Evolutionary conservation across 2,888 invertebrate genomes (phyloP), one percentile per base, ranked within the genome.

Genomic region (Therioaphis trifolii): DNA sequence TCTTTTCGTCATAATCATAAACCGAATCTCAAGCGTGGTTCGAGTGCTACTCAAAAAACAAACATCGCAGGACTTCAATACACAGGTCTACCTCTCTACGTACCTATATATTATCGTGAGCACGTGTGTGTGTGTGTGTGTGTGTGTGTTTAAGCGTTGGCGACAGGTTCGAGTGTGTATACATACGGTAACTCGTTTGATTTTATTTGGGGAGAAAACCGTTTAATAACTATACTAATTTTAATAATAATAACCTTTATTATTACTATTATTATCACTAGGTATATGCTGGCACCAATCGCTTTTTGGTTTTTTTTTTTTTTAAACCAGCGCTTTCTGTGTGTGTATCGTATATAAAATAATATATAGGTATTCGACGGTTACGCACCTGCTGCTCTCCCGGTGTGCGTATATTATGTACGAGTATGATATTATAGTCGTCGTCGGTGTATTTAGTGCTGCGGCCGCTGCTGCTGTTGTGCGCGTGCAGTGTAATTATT

Each of bases 401-500:
- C 35, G 35, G 35, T 35, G 4, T 35, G 35, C 7, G 35, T 35
- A 35, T 35, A 18, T 52, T n/a, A n/a, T n/a, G n/a, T n/a, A n/a
- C n/a, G n/a, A n/a, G n/a, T n/a, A 52, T 52, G 18, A 52, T 15
- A 18, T 18, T 18, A 52, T 52, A 29, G 27, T 18, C 21, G 12
- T 24, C 24, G 12, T 1, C 63, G 29, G 14, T 15, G 7, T 35
- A 7, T 35, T 35, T 35, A 35, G 4, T 35, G 4, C 4, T 35
- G 4, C 15, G 63, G 7, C 5, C n/a, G n/a, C n/a, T n/a, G n/a
- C n/a, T n/a, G n/a, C n/a, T n/a, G n/a, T n/a, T n/a, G n/a, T n/a
- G n/a, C n/a, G n/a, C n/a, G n/a, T n/a, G 9, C 14, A 5, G 52
- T 55, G 68, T 69, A 79, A 79, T 79, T 79, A 69, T 79, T 55